Evolutionary conservation across 2,113 vertebrate genomes (phyloP), one percentile per base, ranked within the genome.

Genomic region (Sterrhoptilus dennistouni): DNA sequence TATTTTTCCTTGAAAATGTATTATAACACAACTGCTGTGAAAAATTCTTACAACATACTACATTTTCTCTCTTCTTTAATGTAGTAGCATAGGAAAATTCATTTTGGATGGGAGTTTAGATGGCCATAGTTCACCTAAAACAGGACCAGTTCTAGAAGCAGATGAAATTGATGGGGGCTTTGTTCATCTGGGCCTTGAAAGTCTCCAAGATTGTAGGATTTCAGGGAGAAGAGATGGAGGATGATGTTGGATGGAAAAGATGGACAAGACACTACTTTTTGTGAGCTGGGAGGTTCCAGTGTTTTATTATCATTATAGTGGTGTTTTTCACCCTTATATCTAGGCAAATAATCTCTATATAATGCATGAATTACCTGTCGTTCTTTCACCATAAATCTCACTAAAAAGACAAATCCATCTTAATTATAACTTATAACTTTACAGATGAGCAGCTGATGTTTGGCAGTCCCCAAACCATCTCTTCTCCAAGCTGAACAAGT

Each of bases 241-340:
- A 61, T 47, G 6, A 11, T 53, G 7, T 13, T 40, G 4, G 5
- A 27, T 53, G 22, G 35, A 83, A n/a, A 54, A 4, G 27, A 47
- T 29, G 3, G 5, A 45, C 9, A 90, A n/a, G 0, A 0, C 6
- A n/a, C 3, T 50, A 5, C 3, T 0, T 63, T 56, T 75, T 1
- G 5, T 33, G 11, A 24, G 4, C 6, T 57, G 33, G 6, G 24
- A 14, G 35, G 4, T 44, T 74, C 40, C 21, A n/a, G 9, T 53
- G 5, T 8, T 75, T 16, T 4, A 19, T 66, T 65, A 52, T 19
- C 8, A 64, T 68, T 53, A 42, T 6, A 40, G 50, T 23, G 25
- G 40, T 42, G 12, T 0, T 63, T 79, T 59, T 6, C 3, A 16
- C 5, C 8, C 4, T 53, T 69, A 27, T 35, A 52, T 13, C 5